Evolutionary conservation across 2,797 vertebrate species (phyloP), one percentile per base, ranked within the genome.

Genomic region (Sphenopsis melanotis): DNA sequence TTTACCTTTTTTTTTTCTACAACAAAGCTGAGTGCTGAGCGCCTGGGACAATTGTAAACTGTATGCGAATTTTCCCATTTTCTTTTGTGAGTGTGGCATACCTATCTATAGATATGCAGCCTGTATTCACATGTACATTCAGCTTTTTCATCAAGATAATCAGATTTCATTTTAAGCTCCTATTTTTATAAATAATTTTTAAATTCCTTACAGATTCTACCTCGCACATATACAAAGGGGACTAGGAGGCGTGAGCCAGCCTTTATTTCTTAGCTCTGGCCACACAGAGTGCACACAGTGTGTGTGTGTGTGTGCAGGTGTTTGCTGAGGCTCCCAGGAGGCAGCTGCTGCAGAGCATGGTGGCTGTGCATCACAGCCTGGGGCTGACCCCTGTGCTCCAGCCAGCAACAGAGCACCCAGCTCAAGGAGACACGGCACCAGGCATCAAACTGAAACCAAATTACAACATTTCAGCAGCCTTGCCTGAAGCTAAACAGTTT

Each of bases 351-450:
- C 6, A 3, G 44, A 16, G 6, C 1, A 0, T 2, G 2, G 1
- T 3, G 0, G 20, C 41, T 7, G 0, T 8, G 7, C 2, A 1
- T 18, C 53, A 16, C 18, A 7, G 53, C 12, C 11, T n/a, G 24
- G 27, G 5, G 82, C 61, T 72, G 68, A 42, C 52, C 26, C 15
- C 0, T 0, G 4, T 0, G 0, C 42, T 69, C 24, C 64, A 63
- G 55, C 3, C 64, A 57, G 39, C 1, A 7, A 1, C 4, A 2
- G 4, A 61, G 27, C 14, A 27, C 21, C 19, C 13, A 1, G 19
- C 20, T 24, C 13, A 13, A 71, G 55, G 47, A 74, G 27, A 66
- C 10, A 2, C 32, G 49, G 47, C 5, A 2, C 7, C 44, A 85
- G 52, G 6, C n/a, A 16, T 16, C 19, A 63, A 42, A 66, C 44